These are phyloP conservation scores for Epirrita christyi DNA, from an alignment of 2,888 invertebrate species.

Conservation along the genomic window DNA sequence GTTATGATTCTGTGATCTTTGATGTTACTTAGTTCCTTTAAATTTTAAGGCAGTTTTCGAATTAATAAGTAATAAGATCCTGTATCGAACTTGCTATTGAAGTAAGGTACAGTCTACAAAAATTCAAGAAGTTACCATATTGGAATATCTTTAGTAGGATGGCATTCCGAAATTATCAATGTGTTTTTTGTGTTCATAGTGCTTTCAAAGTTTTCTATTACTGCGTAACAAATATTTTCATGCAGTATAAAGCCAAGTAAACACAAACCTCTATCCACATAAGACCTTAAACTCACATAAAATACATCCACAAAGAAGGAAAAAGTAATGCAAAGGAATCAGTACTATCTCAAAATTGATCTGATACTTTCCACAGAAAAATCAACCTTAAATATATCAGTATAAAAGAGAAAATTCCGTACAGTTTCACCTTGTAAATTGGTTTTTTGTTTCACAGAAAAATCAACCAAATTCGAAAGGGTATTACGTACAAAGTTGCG, in stretches of 20 bases:
- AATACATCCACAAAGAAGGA: constrained; percentile 81
- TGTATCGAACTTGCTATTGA: too few relatives aligned
- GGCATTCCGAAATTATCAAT: too few relatives aligned
- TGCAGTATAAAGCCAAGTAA: constrained; percentile 43
- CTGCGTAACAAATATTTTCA: background rate
- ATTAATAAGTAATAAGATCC: too few relatives aligned
- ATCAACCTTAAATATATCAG: constrained; percentile 37
- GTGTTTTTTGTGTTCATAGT: background rate
- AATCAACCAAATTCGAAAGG: constrained; percentile 33
- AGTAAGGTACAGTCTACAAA: too few relatives aligned
- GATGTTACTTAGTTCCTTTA: too few relatives aligned
- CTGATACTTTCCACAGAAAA: constrained; percentile 53
- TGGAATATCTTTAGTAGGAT: too few relatives aligned
- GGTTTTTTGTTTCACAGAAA: constrained; percentile 39
- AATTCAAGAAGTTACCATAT: too few relatives aligned
- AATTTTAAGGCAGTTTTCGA: too few relatives aligned
- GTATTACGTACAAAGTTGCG: constrained; percentile 50
- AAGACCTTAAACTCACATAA: constrained; percentile 81
- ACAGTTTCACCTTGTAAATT: constrained; percentile 29
- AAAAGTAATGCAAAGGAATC: constrained; percentile 84
- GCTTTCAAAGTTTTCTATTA: constrained; percentile 37
- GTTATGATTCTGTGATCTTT: too few relatives aligned
- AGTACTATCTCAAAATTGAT: constrained; percentile 83
- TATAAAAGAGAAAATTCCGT: constrained; percentile 18
- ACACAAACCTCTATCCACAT: constrained; percentile 63